Evolutionary conservation across 2,113 vertebrate species (phyloP).

Genomic region (Pteropus alecto): DNA sequence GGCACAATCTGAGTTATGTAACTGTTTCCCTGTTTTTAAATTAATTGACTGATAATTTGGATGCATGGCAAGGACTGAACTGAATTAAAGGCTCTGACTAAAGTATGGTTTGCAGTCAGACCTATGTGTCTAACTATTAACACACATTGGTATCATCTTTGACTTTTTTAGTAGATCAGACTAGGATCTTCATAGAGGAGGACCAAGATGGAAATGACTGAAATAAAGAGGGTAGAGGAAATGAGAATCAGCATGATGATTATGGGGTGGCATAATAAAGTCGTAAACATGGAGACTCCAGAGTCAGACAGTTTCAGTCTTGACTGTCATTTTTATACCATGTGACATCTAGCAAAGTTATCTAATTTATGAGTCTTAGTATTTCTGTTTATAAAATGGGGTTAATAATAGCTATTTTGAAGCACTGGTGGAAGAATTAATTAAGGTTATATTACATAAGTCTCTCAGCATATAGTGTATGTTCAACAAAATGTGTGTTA

Average conservation of each 20-base stretch:
- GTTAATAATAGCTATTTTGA: neutral
- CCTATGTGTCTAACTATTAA: neutral
- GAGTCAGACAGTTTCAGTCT: neutral
- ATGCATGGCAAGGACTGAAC: neutral
- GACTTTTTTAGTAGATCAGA: neutral
- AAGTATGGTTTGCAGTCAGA: neutral
- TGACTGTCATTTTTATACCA: neutral
- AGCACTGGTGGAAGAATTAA: neutral
- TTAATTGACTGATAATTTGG: neutral
- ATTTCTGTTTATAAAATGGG: neutral
- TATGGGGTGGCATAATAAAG: neutral
- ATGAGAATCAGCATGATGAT: neutral
- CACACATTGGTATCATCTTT: neutral
- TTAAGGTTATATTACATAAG: neutral
- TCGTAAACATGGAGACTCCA: neutral
- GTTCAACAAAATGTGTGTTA: neutral
- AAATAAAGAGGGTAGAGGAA: neutral
- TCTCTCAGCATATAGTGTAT: neutral
- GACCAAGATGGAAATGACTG: neutral
- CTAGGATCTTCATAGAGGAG: neutral
- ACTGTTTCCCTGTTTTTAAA: constrained; percentile 4
- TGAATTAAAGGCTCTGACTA: neutral
- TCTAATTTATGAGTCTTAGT: neutral
- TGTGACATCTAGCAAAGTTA: neutral
- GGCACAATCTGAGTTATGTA: neutral